Evolutionary conservation across 2,888 invertebrate genomes (phyloP), one percentile per base, ranked within the genome.

Genomic region (Lasioglossum villosulum): DNA sequence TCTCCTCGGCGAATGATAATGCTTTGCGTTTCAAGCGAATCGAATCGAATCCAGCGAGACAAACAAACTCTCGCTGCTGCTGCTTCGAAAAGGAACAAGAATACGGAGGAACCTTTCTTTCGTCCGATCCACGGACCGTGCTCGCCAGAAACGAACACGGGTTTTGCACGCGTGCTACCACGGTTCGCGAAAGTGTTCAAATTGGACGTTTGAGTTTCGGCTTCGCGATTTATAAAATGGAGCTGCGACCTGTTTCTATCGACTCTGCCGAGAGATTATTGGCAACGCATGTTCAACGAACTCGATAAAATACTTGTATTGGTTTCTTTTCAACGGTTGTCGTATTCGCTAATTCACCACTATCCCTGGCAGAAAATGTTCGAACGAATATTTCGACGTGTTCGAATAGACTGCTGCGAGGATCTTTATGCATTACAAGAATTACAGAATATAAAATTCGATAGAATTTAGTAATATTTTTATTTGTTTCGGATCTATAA

Each of bases 121-220:
- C 30, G 63, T n/a, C 42, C 42, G 4, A 6, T 27, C 14, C 30
- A 16, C 6, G 63, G 63, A 42, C 34, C 37, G 68, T 70, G 10
- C 14, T 70, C n/a, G 37, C 39, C 23, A 23, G 34, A n/a, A n/a
- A 68, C 68, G 68, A 68, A 23, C 68, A 37, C n/a, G 23, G 23
- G 19, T 37, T 23, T 68, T 37, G 12, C 23, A 23, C 23, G 37
- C 37, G 68, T 37, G 68, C 37, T 37, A 12, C 3, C 1, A 39
- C 39, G 39, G 39, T 14, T 70, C 70, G 70, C 39, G 70, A 70
- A 70, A 70, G 39, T 70, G 70, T 70, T 68, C 37, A 37, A 63
- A 63, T 63, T 30, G 19, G 30, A 63, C 19, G 63, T 30, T 63
- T n/a, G 39, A 63, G 63, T 30, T 30, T 37, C 23, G 34, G 63